Evolutionary conservation across 2,797 vertebrate genomes (phyloP).

Genomic region (Channa striata): DNA sequence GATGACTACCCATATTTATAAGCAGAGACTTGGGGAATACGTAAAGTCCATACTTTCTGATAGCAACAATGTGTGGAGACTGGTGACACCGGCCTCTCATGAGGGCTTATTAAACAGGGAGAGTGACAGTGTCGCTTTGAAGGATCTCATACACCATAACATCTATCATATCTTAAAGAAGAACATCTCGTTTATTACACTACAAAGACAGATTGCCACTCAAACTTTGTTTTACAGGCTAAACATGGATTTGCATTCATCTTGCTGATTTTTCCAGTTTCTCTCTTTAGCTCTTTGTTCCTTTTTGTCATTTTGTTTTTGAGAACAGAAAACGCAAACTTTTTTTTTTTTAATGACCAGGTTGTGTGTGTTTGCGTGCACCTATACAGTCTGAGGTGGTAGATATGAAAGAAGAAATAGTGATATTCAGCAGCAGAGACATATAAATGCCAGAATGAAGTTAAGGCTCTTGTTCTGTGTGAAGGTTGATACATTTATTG

Average conservation of each 20-base stretch:
- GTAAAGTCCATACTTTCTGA: neutral
- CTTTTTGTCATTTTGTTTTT: neutral
- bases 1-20: neutral
- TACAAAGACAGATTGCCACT: slow-evolving; percentile 32
- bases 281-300: neutral
- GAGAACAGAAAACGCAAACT: slow-evolving; percentile 13
- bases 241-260: neutral
- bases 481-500: slow-evolving; percentile 17
- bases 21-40: neutral
- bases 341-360: neutral
- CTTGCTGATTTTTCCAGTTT: neutral
- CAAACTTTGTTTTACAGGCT: slow-evolving; percentile 21
- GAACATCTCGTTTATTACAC: slow-evolving; percentile 28
- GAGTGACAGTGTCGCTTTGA: slow-evolving; percentile 27
- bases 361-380: neutral
- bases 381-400: neutral
- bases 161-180: slow-evolving; percentile 46
- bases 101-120: slow-evolving; percentile 59
- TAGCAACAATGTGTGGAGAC: neutral
- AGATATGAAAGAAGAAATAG: neutral
- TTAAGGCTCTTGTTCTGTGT: slow-evolving; percentile 18
- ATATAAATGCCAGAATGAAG: slow-evolving; percentile 29
- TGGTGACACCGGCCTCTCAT: slow-evolving; percentile 48
- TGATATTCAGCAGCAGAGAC: slow-evolving; percentile 9
- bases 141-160: slow-evolving; percentile 28